Percentiles rank a stretch among this genome's conserved stretches.
Evolutionary conservation across 2,888 invertebrate species (phyloP).

Genomic region (Rhodophaea formosa): DNA sequence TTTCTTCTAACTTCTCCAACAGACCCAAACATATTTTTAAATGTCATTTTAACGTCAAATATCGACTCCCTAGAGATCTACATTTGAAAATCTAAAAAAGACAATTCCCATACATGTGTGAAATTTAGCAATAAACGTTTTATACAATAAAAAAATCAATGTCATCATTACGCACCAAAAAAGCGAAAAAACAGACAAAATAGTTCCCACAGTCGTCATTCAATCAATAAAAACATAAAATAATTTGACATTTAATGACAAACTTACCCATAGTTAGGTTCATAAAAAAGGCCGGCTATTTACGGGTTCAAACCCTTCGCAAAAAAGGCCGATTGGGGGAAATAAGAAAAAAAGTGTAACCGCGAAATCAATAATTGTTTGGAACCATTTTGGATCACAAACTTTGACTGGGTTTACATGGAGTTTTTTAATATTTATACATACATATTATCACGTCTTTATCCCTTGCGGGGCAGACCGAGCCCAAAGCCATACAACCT

Average conservation of each 20-base stretch:
- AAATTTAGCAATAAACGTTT: conserved; percentile 39
- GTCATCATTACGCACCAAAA: conserved; percentile 64
- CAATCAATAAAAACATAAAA: conserved; percentile 70
- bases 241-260: conserved; percentile 75
- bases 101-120: conserved; percentile 28
- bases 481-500: too few relatives aligned
- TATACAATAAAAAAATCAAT: conserved; percentile 50
- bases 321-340: conserved; percentile 41
- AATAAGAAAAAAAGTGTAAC: conserved; percentile 48
- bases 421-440: too few relatives aligned
- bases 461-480: too few relatives aligned
- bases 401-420: conserved; percentile 21
- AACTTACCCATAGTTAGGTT: conserved; percentile 48
- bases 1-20: too few relatives aligned
- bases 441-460: too few relatives aligned
- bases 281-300: conserved; percentile 43
- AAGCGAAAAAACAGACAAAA: conserved; percentile 33
- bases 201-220: conserved; percentile 61
- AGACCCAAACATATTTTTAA: background rate
- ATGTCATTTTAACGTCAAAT: background rate
- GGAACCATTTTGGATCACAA: conserved; percentile 26
- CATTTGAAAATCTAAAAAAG: conserved; percentile 9
- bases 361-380: conserved; percentile 58
- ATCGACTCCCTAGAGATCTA: conserved; percentile 28
- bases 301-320: conserved; percentile 52